A percentile compares a stretch with the other conserved stretches of the same genome.
Conservation (phyloP, 1,140 invertebrate species). For the Leptopilina boulardi region DNA sequence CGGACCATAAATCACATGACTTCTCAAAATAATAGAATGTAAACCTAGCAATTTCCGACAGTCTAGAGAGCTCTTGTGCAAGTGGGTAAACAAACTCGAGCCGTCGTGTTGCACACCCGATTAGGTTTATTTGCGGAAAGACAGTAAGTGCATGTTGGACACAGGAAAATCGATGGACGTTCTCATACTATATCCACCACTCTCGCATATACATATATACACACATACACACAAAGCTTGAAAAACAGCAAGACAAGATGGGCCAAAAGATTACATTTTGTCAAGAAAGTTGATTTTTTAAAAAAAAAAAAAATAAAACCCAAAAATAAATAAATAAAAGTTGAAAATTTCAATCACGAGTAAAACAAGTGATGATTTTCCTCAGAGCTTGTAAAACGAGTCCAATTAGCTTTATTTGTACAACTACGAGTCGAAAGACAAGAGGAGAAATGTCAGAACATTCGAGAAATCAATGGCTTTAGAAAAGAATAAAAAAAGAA, state of each 20-base stretch:
- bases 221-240: no score
- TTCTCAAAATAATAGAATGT: constrained; percentile 20
- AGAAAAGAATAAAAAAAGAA: background rate
- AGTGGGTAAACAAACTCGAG: constrained; percentile 27
- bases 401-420: constrained; percentile 18
- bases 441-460: background rate
- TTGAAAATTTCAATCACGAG: background rate
- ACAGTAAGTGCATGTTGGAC: constrained; percentile 62
- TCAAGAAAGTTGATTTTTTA: no score
- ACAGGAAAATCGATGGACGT: constrained; percentile 66
- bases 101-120: constrained; percentile 55
- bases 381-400: background rate
- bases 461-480: background rate
- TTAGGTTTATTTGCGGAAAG: constrained; percentile 72
- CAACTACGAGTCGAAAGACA: background rate
- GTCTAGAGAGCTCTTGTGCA: constrained; percentile 21
- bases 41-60: constrained; percentile 22
- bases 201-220: no score
- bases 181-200: constrained; percentile 1
- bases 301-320: background rate
- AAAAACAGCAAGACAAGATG: no score
- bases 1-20: background rate
- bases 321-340: background rate
- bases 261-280: no score
- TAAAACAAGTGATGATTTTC: constrained; percentile 11